Base-by-base conservation (phyloP, 2,113 vertebrate genomes). In the Barbus barbus region DNA sequence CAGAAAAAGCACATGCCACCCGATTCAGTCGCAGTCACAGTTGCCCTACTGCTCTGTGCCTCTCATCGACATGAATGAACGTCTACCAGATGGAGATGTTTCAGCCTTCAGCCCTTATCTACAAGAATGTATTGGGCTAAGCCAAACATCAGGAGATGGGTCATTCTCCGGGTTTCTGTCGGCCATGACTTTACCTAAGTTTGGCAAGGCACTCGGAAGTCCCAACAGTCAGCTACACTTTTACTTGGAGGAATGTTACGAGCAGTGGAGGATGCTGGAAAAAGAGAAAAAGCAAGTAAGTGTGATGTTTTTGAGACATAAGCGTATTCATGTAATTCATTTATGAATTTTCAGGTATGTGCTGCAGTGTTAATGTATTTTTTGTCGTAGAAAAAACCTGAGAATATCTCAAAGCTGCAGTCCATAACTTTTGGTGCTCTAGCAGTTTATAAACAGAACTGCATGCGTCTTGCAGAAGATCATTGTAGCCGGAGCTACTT, bases 201-300 rank as follows among this genome's bases (percentile, higher is more conserved):
- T 92, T 8, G 76, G 89, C 16, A 93, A 90, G 89, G 94, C 86
- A 61, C 88, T 90, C 51, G 93, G 90, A 24, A 91, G 88, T 22
- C 90, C 94, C 0, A 84, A 91, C 28, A 90, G 82, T 0, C 94
- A 95, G 88, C 93, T 96, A 3, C 93, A 94, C 28, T 0, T 80
- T 69, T 85, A 81, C 1, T 90, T 97, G 85, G 95, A 97, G 16
- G 93, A 96, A 82, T 96, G 96, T 31, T 94, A 80, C 0, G 93
- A 96, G 67, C 95, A 97, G 81, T 95, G 93, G 91, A 94, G 87
- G 82, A 85, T 90, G 46, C 86, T 97, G 89, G 95, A 96, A 89
- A 95, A 89, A 33, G 96, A 97, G 63, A 93, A 96, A 26, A 96
- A 94, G 84, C 94, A 91, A 95, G 97, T 97, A 31, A 75, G 72